Base-by-base conservation (phyloP, 1,140 invertebrate species). In the Apis dorsata region DNA sequence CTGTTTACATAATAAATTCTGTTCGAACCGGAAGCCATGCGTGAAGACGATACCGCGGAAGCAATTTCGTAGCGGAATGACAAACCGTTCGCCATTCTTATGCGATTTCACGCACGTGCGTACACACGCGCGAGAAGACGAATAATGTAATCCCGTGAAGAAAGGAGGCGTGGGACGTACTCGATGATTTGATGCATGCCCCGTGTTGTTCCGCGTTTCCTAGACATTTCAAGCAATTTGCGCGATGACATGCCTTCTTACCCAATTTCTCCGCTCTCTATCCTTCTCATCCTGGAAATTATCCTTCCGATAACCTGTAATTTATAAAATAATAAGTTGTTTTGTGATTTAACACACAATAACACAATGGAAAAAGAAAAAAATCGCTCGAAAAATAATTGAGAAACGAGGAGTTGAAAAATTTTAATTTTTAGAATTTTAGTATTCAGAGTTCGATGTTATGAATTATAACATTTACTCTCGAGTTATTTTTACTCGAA, bases 21-120 rank as follows among this genome's bases (percentile, higher is more conserved):
- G 44, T 28, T 15, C 17, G 53, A 24, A 34, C 12, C 49, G 19
- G 59, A 73, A 69, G 34, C 51, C 70, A 74, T 74, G 79, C 79
- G 21, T n/a, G 70, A 74, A 74, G 71, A 74, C 60, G 79, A 81
- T 81, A 81, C 79, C 34, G n/a, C 80, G 74, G 80, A 82, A 82
- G 80, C 80, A 77, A 60, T 49, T 68, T 28, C 73, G 51, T 57
- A 57, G 51, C 11, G 49, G 44, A 66, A 76, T 76, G 72, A 81
- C 80, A 76, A 81, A 77, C 55, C 60, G 19, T 49, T 49, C 65
- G 24, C 65, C 73, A 70, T 76, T 69, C 63, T 82, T 76, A 28
- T 44, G 44, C 63, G 21, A 60, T 66, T 66, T 82, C 73, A 77
- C 80, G 80, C 74, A 77, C 65, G 28, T 82, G 80, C 57, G 80